A percentile compares a stretch with the other conserved stretches of the same genome.
Conservation (phyloP, 2,888 invertebrate species). For the Erebia aethiops region DNA sequence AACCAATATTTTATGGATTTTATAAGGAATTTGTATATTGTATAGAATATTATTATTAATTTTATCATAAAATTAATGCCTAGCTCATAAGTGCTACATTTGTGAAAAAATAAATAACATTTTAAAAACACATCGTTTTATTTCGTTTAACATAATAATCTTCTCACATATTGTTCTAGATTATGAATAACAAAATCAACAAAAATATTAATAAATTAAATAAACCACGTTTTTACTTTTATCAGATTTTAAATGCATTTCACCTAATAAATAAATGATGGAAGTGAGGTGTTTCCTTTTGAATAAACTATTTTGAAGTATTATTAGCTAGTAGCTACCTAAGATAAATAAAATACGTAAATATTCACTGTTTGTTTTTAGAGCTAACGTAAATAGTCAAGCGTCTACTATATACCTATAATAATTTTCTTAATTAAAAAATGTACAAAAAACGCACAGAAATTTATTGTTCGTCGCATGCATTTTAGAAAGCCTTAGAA, state of each 20-base stretch:
- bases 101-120: constrained; percentile 81
- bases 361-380: no score
- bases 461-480: constrained; percentile 1
- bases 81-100: constrained; percentile 81
- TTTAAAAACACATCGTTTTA: constrained; percentile 71
- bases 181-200: background rate
- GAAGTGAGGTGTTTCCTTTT: no score
- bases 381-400: no score
- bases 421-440: no score
- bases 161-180: background rate
- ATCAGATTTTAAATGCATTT: background rate
- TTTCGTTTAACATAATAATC: constrained; percentile 46
- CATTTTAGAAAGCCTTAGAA: constrained; percentile 7
- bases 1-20: constrained; percentile 82
- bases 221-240: constrained; percentile 4
- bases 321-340: no score
- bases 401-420: no score
- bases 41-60: constrained; percentile 83
- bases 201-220: constrained; percentile 2
- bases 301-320: background rate
- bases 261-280: background rate
- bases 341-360: no score
- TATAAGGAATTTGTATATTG: constrained; percentile 83
- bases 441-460: background rate
- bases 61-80: constrained; percentile 82